These are phyloP conservation scores for Steromphala cineraria DNA, from an alignment of 2,888 invertebrate species.

Conservation along the genomic window DNA sequence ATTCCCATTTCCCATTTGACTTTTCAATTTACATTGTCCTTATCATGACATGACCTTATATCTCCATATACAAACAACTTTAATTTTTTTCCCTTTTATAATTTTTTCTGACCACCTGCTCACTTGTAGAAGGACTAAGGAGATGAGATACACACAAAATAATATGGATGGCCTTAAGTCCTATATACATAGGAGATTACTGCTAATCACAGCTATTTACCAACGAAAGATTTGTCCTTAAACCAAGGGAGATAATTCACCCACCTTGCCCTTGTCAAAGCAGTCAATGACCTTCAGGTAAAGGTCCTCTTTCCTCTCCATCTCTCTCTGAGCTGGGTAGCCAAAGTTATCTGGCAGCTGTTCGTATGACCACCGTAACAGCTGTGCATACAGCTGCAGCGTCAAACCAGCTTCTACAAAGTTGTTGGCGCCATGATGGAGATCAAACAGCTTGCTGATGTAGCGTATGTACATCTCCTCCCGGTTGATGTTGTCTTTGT, in stretches of 20 bases:
- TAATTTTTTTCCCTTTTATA: no score
- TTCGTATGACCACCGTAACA: conserved; percentile 84
- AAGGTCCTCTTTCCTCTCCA: conserved; percentile 91
- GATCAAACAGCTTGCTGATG: conserved; percentile 94
- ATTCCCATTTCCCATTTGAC: no score
- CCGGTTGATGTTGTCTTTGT: conserved; percentile 95
- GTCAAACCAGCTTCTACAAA: conserved; percentile 96
- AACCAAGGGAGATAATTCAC: conserved; percentile 7
- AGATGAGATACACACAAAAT: no score
- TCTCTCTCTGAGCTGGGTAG: conserved; percentile 87
- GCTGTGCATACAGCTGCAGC: conserved; percentile 93
- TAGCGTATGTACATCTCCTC: conserved; percentile 97
- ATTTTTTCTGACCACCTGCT: no score
- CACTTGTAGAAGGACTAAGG: no score
- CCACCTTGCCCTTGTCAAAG: conserved; percentile 93
- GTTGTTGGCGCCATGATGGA: conserved; percentile 93
- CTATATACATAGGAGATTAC: no score
- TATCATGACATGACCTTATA: no score
- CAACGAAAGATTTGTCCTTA: not conserved
- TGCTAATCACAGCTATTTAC: no score
- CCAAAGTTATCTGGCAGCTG: conserved; percentile 71
- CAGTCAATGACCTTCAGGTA: conserved; percentile 93
- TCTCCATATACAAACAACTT: no score
- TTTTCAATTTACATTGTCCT: no score
- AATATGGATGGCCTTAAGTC: no score